Conservation (phyloP, 2,888 invertebrate species). For the Kuschelorhynchus macadamiae region DNA sequence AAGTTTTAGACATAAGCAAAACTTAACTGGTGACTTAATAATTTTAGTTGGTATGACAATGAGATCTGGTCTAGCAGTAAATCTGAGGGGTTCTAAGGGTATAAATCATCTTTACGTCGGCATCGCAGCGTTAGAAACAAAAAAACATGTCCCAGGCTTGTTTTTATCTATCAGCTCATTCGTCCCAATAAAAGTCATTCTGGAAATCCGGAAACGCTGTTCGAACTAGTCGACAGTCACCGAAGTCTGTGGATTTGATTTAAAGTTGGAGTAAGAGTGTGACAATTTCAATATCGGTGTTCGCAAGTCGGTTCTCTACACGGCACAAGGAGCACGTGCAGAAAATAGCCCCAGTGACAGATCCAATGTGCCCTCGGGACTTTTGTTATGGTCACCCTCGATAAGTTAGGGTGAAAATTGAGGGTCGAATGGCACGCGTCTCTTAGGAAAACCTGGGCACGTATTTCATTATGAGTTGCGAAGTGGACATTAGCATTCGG, state of each 20-base stretch:
- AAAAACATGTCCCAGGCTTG: no score
- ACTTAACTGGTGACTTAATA: no score
- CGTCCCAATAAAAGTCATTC: slow-evolving; percentile 36
- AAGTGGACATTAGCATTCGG: slow-evolving; percentile 33
- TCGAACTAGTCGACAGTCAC: slow-evolving; percentile 37
- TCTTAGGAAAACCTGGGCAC: slow-evolving; percentile 35
- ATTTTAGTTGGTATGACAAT: no score
- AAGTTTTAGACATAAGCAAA: no score
- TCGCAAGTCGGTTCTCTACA: slow-evolving; percentile 26
- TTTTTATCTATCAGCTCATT: slow-evolving; percentile 7
- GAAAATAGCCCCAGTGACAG: slow-evolving; percentile 53
- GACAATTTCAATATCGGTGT: slow-evolving; percentile 66
- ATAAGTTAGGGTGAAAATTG: slow-evolving; percentile 33
- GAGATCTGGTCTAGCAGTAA: no score
- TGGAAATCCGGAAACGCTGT: slow-evolving; percentile 7
- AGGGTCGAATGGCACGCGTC: slow-evolving; percentile 43
- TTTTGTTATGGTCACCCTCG: slow-evolving; percentile 47
- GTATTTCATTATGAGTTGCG: slow-evolving; percentile 43
- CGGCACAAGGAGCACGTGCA: slow-evolving; percentile 50
- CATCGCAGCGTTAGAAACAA: no score
- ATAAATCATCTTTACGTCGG: no score
- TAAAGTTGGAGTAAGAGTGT: slow-evolving; percentile 60
- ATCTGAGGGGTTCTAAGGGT: no score
- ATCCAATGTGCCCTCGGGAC: slow-evolving; percentile 43
- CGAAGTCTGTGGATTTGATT: slow-evolving; percentile 61